Base-by-base conservation (phyloP, 2,888 invertebrate species). In the Acrocera orbiculus region DNA sequence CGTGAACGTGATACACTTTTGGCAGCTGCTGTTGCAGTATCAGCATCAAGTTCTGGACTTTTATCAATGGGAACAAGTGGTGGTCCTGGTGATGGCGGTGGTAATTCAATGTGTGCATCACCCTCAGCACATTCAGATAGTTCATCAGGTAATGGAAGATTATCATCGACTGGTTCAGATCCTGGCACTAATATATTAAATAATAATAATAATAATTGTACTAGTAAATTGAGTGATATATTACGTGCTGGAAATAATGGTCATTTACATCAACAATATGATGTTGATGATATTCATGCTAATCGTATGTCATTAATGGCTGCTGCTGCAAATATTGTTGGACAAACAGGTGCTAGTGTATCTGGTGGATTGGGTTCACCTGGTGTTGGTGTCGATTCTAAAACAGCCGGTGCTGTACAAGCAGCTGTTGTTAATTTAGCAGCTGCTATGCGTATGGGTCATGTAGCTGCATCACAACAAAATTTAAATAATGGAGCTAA, bases 51-150 rank as follows among this genome's bases (percentile, higher is more conserved):
- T 31, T 71, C 72, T 4, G 73, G 73, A 4, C 62, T 73, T 3
- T 58, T 73, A 5, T 67, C 68, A 45, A 47, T 62, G n/a, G 56
- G 62, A 32, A 59, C 61, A 38, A 61, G 60, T 47, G 41, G 42
- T 2, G 42, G 42, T 32, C 38, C 50, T 51, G 39, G 43, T 4
- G 42, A 44, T 16, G 46, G 53, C 47, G 52, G 64, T 52, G 63
- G 70, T 40, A 70, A 70, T 53, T 73, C 74, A 14, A 66, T 73
- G 66, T 76, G 83, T 46, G 79, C 81, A 11, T 82, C 83, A 29
- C 85, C 85, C 2, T 82, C 82, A 24, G 79, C 78, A 14, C 83
- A 83, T 57, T 83, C 83, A 28, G 86, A 86, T 58, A 81, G 81
- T 49, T 83, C 83, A 16, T 83, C 83, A 19, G 70, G 70, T 42